Evolutionary conservation across 2,888 invertebrate genomes (phyloP).

Genomic region (Eilema depressum): DNA sequence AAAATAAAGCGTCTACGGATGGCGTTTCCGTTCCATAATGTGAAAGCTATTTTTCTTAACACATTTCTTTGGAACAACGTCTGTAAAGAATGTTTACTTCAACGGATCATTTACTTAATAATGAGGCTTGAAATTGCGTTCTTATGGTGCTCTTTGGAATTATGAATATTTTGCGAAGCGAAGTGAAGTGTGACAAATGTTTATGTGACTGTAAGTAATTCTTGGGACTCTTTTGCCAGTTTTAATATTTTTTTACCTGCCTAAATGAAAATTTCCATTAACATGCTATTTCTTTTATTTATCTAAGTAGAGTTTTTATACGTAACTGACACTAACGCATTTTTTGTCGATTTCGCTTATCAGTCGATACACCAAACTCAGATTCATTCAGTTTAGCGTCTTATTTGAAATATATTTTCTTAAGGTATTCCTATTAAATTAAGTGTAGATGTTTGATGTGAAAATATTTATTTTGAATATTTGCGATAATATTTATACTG

Average conservation of each 20-base stretch:
- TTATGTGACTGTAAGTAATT: slow-evolving; percentile 3
- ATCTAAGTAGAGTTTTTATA: neutral
- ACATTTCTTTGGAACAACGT: slow-evolving; percentile 13
- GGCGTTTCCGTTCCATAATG: slow-evolving; percentile 8
- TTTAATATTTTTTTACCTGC: neutral
- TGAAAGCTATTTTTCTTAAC: slow-evolving; percentile 2
- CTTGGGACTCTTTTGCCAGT: neutral
- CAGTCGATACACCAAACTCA: no score
- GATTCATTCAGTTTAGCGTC: no score
- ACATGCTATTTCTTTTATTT: neutral
- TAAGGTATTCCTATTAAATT: no score
- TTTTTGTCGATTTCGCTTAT: neutral
- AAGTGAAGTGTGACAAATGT: slow-evolving; percentile 24
- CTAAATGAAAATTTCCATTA: neutral
- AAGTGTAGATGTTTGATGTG: neutral
- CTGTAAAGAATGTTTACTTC: slow-evolving; percentile 19
- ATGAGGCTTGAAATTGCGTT: slow-evolving; percentile 42
- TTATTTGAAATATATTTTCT: no score
- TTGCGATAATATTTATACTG: no score
- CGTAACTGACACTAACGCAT: no score
- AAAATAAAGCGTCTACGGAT: neutral
- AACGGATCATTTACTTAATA: slow-evolving; percentile 32
- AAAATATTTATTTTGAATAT: neutral
- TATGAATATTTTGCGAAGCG: slow-evolving; percentile 26
- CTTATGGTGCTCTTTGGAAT: slow-evolving; percentile 15